Conservation (phyloP, 92 coral and sea anemone genomes). For the Palythoa grandiflora region DNA sequence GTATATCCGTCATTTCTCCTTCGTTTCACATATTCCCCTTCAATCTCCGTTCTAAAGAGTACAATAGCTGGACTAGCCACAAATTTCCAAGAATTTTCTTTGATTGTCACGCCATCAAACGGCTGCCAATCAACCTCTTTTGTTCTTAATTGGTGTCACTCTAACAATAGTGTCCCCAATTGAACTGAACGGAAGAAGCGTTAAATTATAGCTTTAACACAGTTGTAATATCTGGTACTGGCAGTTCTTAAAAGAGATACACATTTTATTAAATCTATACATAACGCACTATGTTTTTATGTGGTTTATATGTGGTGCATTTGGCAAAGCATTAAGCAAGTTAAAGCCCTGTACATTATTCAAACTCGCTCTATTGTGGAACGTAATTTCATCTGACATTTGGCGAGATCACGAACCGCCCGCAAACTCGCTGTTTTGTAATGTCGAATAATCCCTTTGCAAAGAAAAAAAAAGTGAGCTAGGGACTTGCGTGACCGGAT, state of each 20-base stretch:
- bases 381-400: too few species aligned
- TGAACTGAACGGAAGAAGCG: not conserved
- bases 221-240: constrained; percentile 18
- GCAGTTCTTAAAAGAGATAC: not conserved
- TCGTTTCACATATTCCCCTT: not conserved
- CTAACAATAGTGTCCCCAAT: not conserved
- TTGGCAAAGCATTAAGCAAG: too few species aligned
- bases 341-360: too few species aligned
- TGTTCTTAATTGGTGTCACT: not conserved
- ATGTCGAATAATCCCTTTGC: not conserved
- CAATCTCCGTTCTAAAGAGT: not conserved
- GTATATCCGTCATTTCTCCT: not conserved
- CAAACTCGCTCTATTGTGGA: too few species aligned
- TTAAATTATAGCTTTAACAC: not conserved
- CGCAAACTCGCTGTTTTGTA: too few species aligned
- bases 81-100: constrained; percentile 43
- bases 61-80: not conserved
- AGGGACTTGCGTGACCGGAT: too few species aligned
- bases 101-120: constrained; percentile 17
- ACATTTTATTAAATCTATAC: not conserved
- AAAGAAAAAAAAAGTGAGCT: too few species aligned
- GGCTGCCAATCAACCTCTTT: constrained; percentile 23
- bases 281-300: not conserved
- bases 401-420: too few species aligned
- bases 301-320: too few species aligned